Conservation (phyloP, 2,113 vertebrate genomes). For the Laticauda laticaudata region DNA sequence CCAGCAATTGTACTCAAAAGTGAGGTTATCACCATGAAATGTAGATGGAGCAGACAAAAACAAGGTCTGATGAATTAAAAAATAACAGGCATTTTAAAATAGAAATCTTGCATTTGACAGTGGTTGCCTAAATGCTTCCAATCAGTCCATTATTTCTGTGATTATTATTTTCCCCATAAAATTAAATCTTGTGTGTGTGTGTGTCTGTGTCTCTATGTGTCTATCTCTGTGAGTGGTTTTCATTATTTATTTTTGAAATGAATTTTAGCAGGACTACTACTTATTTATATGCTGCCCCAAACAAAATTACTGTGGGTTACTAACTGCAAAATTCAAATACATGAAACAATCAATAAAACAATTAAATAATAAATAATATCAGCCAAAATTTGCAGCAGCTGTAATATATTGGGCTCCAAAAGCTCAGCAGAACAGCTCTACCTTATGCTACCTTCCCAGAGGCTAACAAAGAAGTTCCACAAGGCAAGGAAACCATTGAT, state of each 20-base stretch:
- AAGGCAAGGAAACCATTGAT: background rate
- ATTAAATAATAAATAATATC: background rate
- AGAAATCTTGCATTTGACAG: background rate
- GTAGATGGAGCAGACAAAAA: background rate
- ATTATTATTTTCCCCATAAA: background rate
- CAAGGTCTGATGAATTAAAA: background rate
- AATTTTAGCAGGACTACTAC: background rate
- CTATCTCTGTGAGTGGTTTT: background rate
- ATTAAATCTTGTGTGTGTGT: background rate
- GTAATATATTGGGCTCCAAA: background rate
- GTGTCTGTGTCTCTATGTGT: background rate
- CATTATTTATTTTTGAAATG: background rate
- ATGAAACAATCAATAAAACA: background rate
- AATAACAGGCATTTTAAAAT: background rate
- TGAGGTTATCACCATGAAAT: background rate
- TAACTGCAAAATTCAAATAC: background rate
- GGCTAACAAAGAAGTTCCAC: background rate
- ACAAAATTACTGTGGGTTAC: background rate
- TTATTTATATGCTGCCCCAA: background rate
- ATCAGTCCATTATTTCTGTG: background rate
- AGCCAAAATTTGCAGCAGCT: background rate
- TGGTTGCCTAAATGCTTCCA: background rate
- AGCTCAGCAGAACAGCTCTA: background rate
- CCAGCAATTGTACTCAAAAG: background rate
- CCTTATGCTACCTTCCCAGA: background rate